phyloP scores from a whole-genome alignment of 2,888 invertebrate species.

The Ephialtes manifestator region DNA sequence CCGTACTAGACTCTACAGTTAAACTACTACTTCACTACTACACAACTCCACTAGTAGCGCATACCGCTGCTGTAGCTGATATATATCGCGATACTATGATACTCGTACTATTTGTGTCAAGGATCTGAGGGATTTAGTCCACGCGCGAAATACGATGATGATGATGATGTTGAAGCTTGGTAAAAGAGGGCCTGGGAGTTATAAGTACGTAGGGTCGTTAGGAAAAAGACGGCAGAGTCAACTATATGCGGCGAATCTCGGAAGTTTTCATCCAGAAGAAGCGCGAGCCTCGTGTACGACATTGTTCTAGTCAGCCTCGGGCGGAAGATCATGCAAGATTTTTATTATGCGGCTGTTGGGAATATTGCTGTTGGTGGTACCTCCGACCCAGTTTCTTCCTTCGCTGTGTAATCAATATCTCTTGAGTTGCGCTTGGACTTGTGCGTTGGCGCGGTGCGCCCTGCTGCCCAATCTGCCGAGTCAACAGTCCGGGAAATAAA shows the following conservation, averaged over 20 bases:
- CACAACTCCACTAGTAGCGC: background rate
- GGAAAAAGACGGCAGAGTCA: background rate
- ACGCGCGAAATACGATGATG: slow-evolving; percentile 14
- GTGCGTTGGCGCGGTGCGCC: slow-evolving; percentile 11
- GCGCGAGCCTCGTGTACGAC: background rate
- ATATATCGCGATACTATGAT: slow-evolving; percentile 13
- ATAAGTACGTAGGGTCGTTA: background rate
- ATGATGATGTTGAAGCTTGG: background rate
- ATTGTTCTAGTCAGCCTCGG: background rate
- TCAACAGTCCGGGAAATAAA: background rate
- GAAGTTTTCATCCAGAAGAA: background rate
- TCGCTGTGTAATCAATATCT: slow-evolving; percentile 60
- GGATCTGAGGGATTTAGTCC: slow-evolving; percentile 62
- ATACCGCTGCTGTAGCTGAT: slow-evolving; percentile 7
- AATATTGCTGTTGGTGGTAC: background rate
- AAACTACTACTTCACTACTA: slow-evolving; percentile 12
- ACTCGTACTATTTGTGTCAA: slow-evolving; percentile 64
- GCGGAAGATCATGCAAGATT: background rate
- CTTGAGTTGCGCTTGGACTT: slow-evolving; percentile 8
- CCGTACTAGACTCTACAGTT: slow-evolving; percentile 24
- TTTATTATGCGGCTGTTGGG: background rate
- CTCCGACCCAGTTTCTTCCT: slow-evolving; percentile 66
- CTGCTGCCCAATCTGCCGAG: slow-evolving; percentile 25
- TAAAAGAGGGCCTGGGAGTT: background rate
- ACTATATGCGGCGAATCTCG: background rate